These are phyloP conservation scores for Ligdia adustata DNA, from an alignment of 2,888 invertebrate species.

Conservation along the genomic window DNA sequence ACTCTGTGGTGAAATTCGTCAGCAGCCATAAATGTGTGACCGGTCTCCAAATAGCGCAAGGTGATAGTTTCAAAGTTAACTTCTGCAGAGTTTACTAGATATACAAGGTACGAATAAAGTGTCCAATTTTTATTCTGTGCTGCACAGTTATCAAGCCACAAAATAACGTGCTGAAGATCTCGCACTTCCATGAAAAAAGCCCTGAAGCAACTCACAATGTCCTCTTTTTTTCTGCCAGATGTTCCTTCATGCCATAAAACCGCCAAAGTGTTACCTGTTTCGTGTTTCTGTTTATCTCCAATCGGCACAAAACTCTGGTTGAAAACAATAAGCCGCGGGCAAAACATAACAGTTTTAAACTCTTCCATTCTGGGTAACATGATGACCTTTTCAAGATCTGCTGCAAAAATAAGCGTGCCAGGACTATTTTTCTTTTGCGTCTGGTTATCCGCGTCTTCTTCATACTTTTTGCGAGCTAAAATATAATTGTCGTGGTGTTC, in stretches of 20 bases:
- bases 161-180: slow-evolving; percentile 24
- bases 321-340: slow-evolving; percentile 26
- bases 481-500: slow-evolving; percentile 6
- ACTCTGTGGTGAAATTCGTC: slow-evolving; percentile 37
- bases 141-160: slow-evolving; percentile 35
- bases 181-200: slow-evolving; percentile 28
- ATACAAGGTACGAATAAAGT: slow-evolving; percentile 33
- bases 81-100: slow-evolving; percentile 28
- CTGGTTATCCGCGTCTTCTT: slow-evolving; percentile 16
- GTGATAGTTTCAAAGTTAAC: slow-evolving; percentile 34
- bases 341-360: slow-evolving; percentile 39
- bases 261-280: background rate
- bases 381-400: slow-evolving; percentile 35
- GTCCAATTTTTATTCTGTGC: slow-evolving; percentile 37
- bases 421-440: slow-evolving; percentile 10
- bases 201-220: slow-evolving; percentile 30
- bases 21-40: slow-evolving; percentile 48
- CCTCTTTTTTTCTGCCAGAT: slow-evolving; percentile 29
- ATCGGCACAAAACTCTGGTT: slow-evolving; percentile 12
- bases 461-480: slow-evolving; percentile 6
- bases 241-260: slow-evolving; percentile 7
- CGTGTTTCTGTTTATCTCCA: slow-evolving; percentile 17
- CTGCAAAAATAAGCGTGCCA: slow-evolving; percentile 12
- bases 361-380: slow-evolving; percentile 43
- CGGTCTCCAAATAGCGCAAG: slow-evolving; percentile 39